Base-by-base conservation (phyloP, 2,797 vertebrate species). In the Steatocranus sp. region DNA sequence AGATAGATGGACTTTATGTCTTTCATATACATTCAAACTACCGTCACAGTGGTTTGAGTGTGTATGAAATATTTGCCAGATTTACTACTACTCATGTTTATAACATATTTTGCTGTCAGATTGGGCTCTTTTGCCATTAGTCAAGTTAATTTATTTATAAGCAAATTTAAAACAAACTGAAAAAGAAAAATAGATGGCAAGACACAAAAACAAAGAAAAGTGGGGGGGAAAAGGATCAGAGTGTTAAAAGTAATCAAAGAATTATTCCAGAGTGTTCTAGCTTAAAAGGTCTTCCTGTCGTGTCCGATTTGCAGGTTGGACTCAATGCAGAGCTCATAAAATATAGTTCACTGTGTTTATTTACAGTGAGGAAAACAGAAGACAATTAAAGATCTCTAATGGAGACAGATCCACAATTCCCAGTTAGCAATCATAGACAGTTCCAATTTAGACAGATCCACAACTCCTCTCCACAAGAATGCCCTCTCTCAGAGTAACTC, bases 181-280 rank as follows among this genome's bases (percentile, higher is more conserved):
- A 58, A 32, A 32, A 18, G 10, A 30, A 58, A 58, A 11, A 56
- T 1, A 18, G 56, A 34, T 58, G 10, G 34, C 17, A 58, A 58
- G 17, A 58, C 12, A 58, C 56, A 11, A 58, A 58, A 11, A 58
- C 56, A 58, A 34, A 34, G 30, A 3, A 61, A 34, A 61, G 56
- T 7, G 23, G 1, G 8, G 15, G 0, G 0, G 1, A 10, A 56
- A 18, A 18, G 9, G 4, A 5, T 20, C 0, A 63, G 32, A 20
- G 32, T 38, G 11, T 38, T 38, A 36, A 63, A 63, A 38, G 18
- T 63, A 63, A 36, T 0, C 58, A 63, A 38, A 2, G 3, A 36
- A 14, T 63, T 5, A 63, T 63, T 63, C n/a, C 18, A 36, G 18
- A 36, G 18, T 36, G 58, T 5, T 36, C 0, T 1, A 63, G 58